Base-by-base conservation (phyloP, 1,140 invertebrate genomes). In the Pseudomyrmex cubaensis region DNA sequence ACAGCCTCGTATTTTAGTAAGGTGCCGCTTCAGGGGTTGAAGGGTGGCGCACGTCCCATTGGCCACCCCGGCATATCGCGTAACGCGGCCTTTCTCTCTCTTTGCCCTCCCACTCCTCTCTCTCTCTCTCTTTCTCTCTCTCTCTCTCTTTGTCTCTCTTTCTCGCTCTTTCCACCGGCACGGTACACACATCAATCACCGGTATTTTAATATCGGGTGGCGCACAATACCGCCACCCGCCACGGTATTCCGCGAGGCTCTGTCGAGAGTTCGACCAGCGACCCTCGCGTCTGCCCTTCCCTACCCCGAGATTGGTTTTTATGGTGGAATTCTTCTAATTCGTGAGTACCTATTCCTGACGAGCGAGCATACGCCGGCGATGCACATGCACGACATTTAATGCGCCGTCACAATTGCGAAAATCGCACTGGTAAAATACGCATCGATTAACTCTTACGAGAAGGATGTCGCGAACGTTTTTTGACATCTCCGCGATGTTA, bases 181-280 rank as follows among this genome's bases (percentile, higher is more conserved):
- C 93, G 94, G 93, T 93, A 93, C 91, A 93, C 91, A 91, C 94
- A 94, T 94, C 94, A 94, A 94, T 94, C 94, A 94, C 93, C 92
- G 91, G 91, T 92, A 94, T 94, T 94, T 94, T 94, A 94, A 94
- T 94, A 94, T 94, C 92, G 93, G 93, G 87, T 92, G 91, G 90
- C 91, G 87, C 89, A 94, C 93, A 94, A 94, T 94, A 93, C 89
- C 92, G 87, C 90, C 88, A 80, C 87, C 35, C 90, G 86, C 84
- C 44, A 70, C 78, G 83, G 83, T 89, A 87, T 87, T 84, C 89
- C 87, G 63, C 78, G 72, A 82, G 64, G 67, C 67, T 87, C 85
- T 62, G 76, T 80, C 66, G 76, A 80, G 76, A 78, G 76, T 80
- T 80, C 76, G 66, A 59, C 77, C 70, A 83, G 67, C 76, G 17